Evolutionary conservation across 1,140 invertebrate species (phyloP).

Genomic region (Hormaphis cornu): DNA sequence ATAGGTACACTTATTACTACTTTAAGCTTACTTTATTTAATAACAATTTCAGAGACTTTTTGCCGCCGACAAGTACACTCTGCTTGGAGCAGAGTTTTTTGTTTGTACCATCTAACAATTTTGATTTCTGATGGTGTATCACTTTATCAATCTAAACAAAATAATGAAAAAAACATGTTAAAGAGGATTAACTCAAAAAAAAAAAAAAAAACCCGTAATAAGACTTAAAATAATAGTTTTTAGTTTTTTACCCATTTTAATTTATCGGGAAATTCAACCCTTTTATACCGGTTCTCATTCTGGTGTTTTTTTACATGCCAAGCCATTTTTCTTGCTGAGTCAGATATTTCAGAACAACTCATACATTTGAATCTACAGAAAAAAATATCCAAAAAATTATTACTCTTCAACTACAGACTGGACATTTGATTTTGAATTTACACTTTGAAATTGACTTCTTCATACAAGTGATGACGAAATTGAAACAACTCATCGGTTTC

Average conservation of each 20-base stretch:
- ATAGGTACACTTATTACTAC: no score
- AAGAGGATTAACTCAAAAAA: not conserved
- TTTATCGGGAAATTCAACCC: not conserved
- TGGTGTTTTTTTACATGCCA: constrained; percentile 23
- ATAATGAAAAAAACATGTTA: no score
- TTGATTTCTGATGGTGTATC: not conserved
- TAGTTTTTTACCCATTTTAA: constrained; percentile 7
- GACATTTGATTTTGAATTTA: not conserved
- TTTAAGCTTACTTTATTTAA: no score
- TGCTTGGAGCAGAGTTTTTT: no score
- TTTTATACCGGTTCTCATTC: constrained; percentile 6
- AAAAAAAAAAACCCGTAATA: not conserved
- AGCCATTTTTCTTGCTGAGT: constrained; percentile 21
- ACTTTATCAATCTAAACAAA: constrained; percentile 3
- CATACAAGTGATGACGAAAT: constrained; percentile 6
- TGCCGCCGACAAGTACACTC: no score
- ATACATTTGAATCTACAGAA: not conserved
- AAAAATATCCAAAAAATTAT: not conserved
- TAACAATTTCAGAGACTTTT: no score
- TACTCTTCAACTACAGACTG: no score
- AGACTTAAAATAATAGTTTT: not conserved
- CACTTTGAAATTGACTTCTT: constrained; percentile 14
- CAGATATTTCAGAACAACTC: constrained; percentile 11
- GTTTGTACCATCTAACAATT: no score
- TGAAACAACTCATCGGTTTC: not conserved